phyloP scores from a whole-genome alignment of 2,797 vertebrate genomes.

The Semotilus atromaculatus region DNA sequence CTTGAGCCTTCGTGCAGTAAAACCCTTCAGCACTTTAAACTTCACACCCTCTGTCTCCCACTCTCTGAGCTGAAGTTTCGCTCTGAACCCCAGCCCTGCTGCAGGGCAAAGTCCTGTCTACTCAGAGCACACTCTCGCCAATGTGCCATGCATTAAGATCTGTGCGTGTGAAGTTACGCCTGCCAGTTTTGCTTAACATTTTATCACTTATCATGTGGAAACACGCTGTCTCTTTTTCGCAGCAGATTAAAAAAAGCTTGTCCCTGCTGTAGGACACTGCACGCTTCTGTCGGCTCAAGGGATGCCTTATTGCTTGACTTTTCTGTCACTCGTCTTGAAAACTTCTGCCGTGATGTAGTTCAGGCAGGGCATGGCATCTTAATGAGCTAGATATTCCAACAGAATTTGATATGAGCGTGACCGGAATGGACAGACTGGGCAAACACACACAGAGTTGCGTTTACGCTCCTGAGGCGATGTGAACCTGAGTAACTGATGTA shows the following conservation, averaged over 20 bases:
- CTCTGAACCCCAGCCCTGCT: constrained; percentile 21
- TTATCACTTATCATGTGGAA: constrained; percentile 45
- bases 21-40: constrained; percentile 33
- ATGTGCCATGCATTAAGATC: constrained; percentile 18
- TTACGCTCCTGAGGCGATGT: constrained; percentile 12
- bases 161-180: constrained; percentile 28
- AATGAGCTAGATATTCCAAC: constrained; percentile 7
- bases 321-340: constrained; percentile 20
- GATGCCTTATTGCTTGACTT: constrained; percentile 38
- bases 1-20: constrained; percentile 4
- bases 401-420: background rate
- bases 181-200: constrained; percentile 41
- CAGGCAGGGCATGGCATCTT: constrained; percentile 8
- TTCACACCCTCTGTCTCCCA: constrained; percentile 31
- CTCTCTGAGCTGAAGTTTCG: constrained; percentile 14
- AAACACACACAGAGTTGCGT: constrained; percentile 37
- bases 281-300: constrained; percentile 19
- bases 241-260: constrained; percentile 30
- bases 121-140: constrained; percentile 25
- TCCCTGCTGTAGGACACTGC: background rate
- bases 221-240: background rate
- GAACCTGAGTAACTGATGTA: constrained; percentile 47
- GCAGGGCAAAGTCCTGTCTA: constrained; percentile 40
- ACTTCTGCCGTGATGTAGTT: constrained; percentile 11
- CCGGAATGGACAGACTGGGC: constrained; percentile 27